These are phyloP conservation scores for Styela plicata DNA, from an alignment of 23 tunicate genomes.

Conservation along the genomic window DNA sequence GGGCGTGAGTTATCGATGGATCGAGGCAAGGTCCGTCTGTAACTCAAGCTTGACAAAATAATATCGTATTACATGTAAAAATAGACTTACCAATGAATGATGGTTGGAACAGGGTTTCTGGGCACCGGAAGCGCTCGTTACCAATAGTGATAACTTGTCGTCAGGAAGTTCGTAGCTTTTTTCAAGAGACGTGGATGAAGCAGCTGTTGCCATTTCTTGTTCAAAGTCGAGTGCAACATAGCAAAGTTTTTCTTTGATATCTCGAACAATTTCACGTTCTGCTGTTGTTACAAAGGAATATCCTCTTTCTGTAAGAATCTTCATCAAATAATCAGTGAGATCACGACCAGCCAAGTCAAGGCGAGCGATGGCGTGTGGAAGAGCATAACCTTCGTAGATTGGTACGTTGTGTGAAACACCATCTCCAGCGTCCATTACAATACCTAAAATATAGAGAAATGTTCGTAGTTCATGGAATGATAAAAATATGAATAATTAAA, in stretches of 20 bases:
- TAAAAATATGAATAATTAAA: no score
- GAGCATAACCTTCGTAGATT: slow-evolving; percentile 93
- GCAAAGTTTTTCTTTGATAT: slow-evolving; percentile 85
- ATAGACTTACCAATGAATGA: slow-evolving; percentile 72
- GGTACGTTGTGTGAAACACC: slow-evolving; percentile 97
- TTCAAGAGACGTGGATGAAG: slow-evolving; percentile 59
- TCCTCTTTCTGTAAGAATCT: slow-evolving; percentile 80
- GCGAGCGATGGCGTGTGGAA: slow-evolving; percentile 86
- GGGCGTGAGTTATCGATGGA: no score
- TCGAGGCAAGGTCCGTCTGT: no score
- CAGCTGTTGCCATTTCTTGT: slow-evolving; percentile 71
- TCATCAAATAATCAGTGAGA: slow-evolving; percentile 81
- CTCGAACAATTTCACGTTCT: slow-evolving; percentile 71
- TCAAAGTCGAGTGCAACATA: slow-evolving; percentile 75
- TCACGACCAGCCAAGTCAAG: slow-evolving; percentile 89
- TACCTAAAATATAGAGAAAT: slow-evolving; percentile 21
- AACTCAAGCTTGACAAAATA: no score
- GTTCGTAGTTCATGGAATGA: no score
- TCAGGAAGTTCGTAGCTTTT: slow-evolving; percentile 62
- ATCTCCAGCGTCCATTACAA: slow-evolving; percentile 88
- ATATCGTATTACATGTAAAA: no score
- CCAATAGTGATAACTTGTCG: slow-evolving; percentile 83
- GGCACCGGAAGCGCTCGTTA: slow-evolving; percentile 93
- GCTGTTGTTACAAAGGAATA: slow-evolving; percentile 38
- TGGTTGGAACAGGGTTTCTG: slow-evolving; percentile 97